Evolutionary conservation across 2,888 invertebrate species (phyloP), one percentile per base, ranked within the genome.

Genomic region (Lissonota sp.): DNA sequence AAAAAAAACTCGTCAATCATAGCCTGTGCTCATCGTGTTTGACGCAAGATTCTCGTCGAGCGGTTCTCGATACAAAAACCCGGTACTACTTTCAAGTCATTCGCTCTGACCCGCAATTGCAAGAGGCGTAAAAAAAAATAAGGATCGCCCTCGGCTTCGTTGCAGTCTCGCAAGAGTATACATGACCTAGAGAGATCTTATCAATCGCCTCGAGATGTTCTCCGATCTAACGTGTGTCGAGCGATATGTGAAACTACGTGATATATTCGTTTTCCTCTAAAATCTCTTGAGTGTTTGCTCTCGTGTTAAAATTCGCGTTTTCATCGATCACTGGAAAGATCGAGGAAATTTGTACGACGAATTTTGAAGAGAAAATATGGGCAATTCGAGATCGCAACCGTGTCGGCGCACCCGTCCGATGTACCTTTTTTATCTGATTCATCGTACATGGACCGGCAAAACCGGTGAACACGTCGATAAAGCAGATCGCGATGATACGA

Each of bases 381-480:
- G 91, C 6, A 91, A 91, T 75, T 79, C 87, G 4, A 88, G 86
- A 79, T 91, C 91, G 44, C 90, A 90, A 40, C 83, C 88, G 62
- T 87, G 87, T 77, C 87, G 86, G 73, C 87, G 85, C 49, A 85
- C 87, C 71, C 90, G 88, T 58, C 83, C 90, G 3, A 93, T 95
- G 70, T 96, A 95, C 88, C 93, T 96, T 81, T 92, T 96, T 85
- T 95, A 96, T 90, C 93, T 96, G 78, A 95, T 96, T 86, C 95
- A 95, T 87, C 94, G 95, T 83, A 96, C 96, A 10, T 96, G 96
- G 95, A 95, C 94, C 87, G 94, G 95, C 10, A 78, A 78, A 7
- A 94, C 95, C 85, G 26, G 26, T 3, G 46, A 77, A 62, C 42
- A 87, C 62, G 84, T 85, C 57, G 79, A 81, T 64, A 78, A 77